Percentiles rank a stretch among this genome's conserved stretches.
Evolutionary conservation across 2,888 invertebrate species (phyloP).

Genomic region (Stomorhina lunata): DNA sequence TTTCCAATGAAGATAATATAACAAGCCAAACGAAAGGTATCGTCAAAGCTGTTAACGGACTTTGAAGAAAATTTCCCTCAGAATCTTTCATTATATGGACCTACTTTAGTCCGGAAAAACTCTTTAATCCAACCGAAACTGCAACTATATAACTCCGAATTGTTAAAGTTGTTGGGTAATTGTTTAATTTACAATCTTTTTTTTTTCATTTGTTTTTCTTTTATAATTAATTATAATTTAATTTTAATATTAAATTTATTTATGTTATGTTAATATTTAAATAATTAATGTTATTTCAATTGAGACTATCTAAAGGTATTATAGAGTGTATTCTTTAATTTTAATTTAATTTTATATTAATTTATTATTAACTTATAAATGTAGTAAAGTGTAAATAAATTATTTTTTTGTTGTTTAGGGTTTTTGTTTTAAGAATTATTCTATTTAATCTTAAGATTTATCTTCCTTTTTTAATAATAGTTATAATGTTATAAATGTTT

Average conservation of each 20-base stretch:
- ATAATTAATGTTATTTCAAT: constrained; percentile 48
- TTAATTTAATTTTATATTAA: constrained; percentile 44
- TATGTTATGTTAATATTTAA: neutral
- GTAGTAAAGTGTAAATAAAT: constrained; percentile 64
- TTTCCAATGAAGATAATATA: too few species aligned
- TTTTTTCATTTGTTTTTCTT: constrained; percentile 53
- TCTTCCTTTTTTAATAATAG: constrained; percentile 18
- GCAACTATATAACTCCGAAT: too few species aligned
- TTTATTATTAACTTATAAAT: constrained; percentile 59
- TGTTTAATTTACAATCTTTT: too few species aligned
- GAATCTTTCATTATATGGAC: too few species aligned
- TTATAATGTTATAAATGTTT: constrained; percentile 47
- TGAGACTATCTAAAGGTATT: constrained; percentile 64
- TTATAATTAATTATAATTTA: neutral
- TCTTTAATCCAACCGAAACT: too few species aligned
- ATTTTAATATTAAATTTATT: constrained; percentile 27
- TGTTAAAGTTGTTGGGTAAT: too few species aligned
- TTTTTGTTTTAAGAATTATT: constrained; percentile 49
- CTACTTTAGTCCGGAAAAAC: too few species aligned
- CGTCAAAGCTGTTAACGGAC: too few species aligned
- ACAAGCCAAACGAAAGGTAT: too few species aligned
- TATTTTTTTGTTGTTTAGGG: constrained; percentile 24
- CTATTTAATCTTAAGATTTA: constrained; percentile 45
- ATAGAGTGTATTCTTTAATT: constrained; percentile 25
- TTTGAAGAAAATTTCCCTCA: too few species aligned